Evolutionary conservation across 2,113 vertebrate genomes (phyloP).

Genomic region (Takifugu flavidus): DNA sequence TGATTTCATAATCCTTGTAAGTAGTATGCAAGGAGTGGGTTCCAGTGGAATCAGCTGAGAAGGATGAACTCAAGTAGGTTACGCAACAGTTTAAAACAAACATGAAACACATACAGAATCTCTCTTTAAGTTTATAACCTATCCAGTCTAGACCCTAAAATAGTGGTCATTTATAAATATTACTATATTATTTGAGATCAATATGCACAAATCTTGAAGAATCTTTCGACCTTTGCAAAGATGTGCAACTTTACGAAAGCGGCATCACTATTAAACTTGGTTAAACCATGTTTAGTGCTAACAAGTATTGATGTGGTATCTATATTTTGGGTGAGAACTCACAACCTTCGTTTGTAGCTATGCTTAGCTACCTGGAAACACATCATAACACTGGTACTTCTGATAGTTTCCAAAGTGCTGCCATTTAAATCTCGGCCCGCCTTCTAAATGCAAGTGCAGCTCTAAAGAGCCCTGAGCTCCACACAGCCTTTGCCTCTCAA

Average conservation of each 20-base stretch:
- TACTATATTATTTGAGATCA: too few relatives aligned
- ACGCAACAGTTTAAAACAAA: neutral
- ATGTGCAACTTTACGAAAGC: too few relatives aligned
- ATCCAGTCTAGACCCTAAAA: too few relatives aligned
- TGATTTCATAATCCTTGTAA: constrained; percentile 77
- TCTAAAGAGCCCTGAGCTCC: constrained; percentile 12
- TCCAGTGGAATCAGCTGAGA: constrained; percentile 74
- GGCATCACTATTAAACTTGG: too few relatives aligned
- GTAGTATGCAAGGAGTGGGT: constrained; percentile 76
- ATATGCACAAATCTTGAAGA: too few relatives aligned
- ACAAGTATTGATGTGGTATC: too few relatives aligned
- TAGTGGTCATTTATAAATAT: too few relatives aligned
- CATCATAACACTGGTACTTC: neutral
- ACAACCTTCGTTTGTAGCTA: too few relatives aligned
- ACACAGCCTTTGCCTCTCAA: constrained; percentile 2
- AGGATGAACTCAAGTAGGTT: constrained; percentile 7
- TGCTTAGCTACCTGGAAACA: too few relatives aligned
- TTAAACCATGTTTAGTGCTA: too few relatives aligned
- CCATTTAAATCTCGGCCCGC: neutral
- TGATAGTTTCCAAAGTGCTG: neutral
- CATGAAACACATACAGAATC: neutral
- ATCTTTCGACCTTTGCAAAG: too few relatives aligned
- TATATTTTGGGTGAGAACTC: too few relatives aligned
- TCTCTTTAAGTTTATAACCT: neutral
- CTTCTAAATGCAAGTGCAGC: neutral